Evolutionary conservation across 2,113 vertebrate species (phyloP).

Genomic region (Cyanocitta stelleri): DNA sequence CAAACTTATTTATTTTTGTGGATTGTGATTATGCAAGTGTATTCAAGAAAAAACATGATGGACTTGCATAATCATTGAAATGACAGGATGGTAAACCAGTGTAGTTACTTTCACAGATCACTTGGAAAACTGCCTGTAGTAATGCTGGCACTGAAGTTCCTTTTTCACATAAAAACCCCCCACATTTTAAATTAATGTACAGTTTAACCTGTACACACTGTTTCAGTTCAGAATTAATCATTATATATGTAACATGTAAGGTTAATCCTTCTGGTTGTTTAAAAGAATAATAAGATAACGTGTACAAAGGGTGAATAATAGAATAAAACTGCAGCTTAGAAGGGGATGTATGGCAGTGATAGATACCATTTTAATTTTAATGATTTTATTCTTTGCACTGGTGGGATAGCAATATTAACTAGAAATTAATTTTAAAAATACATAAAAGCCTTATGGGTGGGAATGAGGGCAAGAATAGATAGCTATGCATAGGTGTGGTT

Average conservation of each 20-base stretch:
- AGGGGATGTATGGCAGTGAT: neutral
- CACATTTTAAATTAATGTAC: neutral
- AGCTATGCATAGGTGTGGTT: neutral
- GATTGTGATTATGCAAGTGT: neutral
- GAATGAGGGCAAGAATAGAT: neutral
- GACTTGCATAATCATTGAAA: neutral
- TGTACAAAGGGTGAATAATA: neutral
- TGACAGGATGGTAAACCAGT: neutral
- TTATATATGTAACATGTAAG: neutral
- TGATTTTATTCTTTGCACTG: constrained; percentile 1
- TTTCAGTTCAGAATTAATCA: neutral
- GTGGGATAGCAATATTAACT: neutral
- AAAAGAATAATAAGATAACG: neutral
- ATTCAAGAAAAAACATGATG: neutral
- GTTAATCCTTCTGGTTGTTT: neutral
- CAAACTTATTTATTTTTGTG: neutral
- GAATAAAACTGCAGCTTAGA: neutral
- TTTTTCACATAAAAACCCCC: accelerated
- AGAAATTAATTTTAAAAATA: constrained; percentile 5
- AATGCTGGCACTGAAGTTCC: neutral
- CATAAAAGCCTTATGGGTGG: neutral
- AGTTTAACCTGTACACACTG: neutral
- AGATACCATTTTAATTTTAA: constrained; percentile 1
- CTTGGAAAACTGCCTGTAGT: neutral
- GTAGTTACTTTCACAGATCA: neutral